These are phyloP conservation scores for Lasiurus borealis DNA, from an alignment of 2,113 vertebrate species.

Conservation along the genomic window DNA sequence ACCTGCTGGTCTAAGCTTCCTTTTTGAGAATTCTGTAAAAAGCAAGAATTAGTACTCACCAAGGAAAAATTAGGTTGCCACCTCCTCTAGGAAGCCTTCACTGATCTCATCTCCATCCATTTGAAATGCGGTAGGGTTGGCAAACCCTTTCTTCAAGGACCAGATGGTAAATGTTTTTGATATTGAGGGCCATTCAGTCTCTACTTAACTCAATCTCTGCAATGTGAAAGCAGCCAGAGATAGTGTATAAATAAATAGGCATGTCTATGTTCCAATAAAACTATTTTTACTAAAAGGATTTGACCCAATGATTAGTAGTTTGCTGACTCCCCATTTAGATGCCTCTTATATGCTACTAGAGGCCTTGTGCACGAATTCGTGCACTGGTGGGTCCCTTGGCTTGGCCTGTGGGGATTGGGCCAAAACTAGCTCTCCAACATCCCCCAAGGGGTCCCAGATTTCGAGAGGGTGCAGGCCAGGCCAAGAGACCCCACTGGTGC, in stretches of 20 bases:
- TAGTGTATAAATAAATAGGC: neutral
- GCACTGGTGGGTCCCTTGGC: too few relatives aligned
- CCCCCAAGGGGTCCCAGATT: too few relatives aligned
- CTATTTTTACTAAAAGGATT: slow-evolving; percentile 15
- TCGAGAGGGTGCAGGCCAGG: too few relatives aligned
- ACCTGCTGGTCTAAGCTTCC: neutral
- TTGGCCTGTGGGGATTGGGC: too few relatives aligned
- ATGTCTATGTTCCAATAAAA: neutral
- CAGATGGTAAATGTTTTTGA: neutral
- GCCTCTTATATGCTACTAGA: neutral
- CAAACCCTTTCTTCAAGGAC: neutral
- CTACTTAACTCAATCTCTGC: neutral
- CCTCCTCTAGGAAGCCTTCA: slow-evolving; percentile 15
- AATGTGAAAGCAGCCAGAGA: neutral
- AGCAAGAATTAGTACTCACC: neutral
- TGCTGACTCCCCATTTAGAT: neutral
- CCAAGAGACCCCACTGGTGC: too few relatives aligned
- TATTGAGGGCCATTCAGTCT: neutral
- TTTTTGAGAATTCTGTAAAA: neutral
- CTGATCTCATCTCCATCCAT: neutral
- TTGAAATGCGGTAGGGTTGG: neutral
- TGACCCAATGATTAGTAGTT: neutral
- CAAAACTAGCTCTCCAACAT: too few relatives aligned
- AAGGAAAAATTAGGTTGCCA: neutral
- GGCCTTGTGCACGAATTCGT: too few relatives aligned